A percentile compares a stretch with the other conserved stretches of the same genome.
These are phyloP conservation scores for Arctia plantaginis DNA, from an alignment of 2,888 invertebrate species.

Conservation along the genomic window DNA sequence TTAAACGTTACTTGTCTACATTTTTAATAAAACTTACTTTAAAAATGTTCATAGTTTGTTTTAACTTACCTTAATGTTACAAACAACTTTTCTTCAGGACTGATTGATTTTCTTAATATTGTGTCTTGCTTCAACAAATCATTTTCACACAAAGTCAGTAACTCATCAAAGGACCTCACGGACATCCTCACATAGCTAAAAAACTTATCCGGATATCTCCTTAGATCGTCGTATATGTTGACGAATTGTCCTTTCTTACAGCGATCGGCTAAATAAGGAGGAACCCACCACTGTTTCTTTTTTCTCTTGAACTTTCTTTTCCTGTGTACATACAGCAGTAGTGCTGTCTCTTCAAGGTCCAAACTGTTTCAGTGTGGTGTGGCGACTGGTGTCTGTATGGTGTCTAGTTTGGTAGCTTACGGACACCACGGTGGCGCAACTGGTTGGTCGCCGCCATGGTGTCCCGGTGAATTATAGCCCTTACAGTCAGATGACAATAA, in stretches of 20 bases:
- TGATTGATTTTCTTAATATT: no score
- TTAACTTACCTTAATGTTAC: no score
- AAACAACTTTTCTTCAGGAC: no score
- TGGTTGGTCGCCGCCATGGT: no score
- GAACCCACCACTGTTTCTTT: constrained; percentile 24
- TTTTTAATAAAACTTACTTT: no score
- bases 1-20: no score
- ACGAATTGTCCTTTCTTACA: constrained; percentile 16
- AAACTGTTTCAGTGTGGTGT: constrained; percentile 22
- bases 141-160: constrained; percentile 39
- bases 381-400: background rate
- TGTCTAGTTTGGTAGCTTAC: no score
- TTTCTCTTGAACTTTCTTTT: constrained; percentile 27
- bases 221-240: constrained; percentile 29
- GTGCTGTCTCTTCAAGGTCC: constrained; percentile 20
- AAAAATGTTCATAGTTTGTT: no score
- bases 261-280: constrained; percentile 31
- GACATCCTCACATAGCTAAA: constrained; percentile 31
- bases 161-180: constrained; percentile 40
- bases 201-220: constrained; percentile 40
- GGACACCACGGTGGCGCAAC: no score
- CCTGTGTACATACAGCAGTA: constrained; percentile 31
- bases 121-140: no score
- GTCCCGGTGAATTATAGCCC: no score
- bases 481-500: no score